These are phyloP conservation scores for Platalea minor DNA, from an alignment of 2,797 vertebrate species.

Conservation along the genomic window DNA sequence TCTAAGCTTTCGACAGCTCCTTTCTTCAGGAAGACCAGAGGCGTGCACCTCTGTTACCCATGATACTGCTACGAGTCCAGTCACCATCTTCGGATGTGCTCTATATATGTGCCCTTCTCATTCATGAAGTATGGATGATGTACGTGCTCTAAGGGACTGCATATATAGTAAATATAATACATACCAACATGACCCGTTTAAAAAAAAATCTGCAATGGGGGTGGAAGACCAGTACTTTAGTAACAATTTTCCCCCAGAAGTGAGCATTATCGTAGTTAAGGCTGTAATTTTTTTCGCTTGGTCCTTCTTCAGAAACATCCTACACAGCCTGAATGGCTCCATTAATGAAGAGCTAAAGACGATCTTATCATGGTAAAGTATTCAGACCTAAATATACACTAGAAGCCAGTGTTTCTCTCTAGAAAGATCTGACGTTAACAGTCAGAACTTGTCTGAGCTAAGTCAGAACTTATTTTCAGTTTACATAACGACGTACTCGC, in stretches of 20 bases:
- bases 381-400: background rate
- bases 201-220: background rate
- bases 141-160: background rate
- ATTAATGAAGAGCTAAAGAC: background rate
- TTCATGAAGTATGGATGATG: background rate
- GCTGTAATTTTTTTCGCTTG: background rate
- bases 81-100: no score
- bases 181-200: no score
- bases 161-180: background rate
- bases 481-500: rapidly evolving
- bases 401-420: background rate
- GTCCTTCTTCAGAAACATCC: background rate
- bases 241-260: background rate
- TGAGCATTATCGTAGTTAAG: background rate
- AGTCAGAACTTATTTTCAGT: background rate
- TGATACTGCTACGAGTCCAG: rapidly evolving
- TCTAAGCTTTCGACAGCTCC: background rate
- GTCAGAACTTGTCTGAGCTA: background rate
- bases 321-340: background rate
- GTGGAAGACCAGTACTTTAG: background rate
- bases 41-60: no score
- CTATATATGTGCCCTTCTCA: rapidly evolving
- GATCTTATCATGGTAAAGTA: background rate
- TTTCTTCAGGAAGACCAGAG: background rate
- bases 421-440: background rate